These are phyloP conservation scores for Harpagus bidentatus DNA, from an alignment of 2,113 vertebrate genomes.

Conservation along the genomic window DNA sequence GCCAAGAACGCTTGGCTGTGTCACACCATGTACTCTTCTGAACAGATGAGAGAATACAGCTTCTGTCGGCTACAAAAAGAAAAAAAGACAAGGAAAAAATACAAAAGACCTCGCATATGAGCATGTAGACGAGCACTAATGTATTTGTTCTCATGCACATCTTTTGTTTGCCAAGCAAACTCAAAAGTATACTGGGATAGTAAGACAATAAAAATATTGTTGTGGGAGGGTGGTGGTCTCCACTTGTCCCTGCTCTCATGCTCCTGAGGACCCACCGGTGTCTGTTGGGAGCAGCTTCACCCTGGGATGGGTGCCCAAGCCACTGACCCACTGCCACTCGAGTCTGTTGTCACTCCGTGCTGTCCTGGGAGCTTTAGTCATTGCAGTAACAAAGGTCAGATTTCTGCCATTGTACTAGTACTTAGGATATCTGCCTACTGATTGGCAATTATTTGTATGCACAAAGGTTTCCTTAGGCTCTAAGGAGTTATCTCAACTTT, in stretches of 20 bases:
- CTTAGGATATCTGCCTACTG: background rate
- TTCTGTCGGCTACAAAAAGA: background rate
- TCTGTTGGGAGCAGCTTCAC: background rate
- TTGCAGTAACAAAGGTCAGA: background rate
- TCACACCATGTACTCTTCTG: fast-evolving
- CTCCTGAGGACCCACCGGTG: background rate
- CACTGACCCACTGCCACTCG: no score
- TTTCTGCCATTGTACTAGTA: background rate
- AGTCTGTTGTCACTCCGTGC: background rate
- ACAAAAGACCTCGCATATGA: fast-evolving
- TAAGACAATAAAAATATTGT: fast-evolving
- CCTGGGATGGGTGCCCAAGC: background rate
- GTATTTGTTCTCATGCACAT: fast-evolving
- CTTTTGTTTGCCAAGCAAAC: background rate
- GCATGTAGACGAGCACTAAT: fast-evolving
- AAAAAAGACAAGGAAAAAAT: background rate
- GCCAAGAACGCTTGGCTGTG: background rate
- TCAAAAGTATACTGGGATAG: background rate
- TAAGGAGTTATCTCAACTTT: background rate
- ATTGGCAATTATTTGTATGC: background rate
- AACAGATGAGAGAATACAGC: background rate
- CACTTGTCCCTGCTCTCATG: background rate
- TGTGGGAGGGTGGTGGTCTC: background rate
- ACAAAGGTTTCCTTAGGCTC: background rate
- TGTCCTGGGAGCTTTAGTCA: background rate